These are phyloP conservation scores for Gorsachius magnificus DNA, from an alignment of 2,797 vertebrate genomes.

Conservation along the genomic window DNA sequence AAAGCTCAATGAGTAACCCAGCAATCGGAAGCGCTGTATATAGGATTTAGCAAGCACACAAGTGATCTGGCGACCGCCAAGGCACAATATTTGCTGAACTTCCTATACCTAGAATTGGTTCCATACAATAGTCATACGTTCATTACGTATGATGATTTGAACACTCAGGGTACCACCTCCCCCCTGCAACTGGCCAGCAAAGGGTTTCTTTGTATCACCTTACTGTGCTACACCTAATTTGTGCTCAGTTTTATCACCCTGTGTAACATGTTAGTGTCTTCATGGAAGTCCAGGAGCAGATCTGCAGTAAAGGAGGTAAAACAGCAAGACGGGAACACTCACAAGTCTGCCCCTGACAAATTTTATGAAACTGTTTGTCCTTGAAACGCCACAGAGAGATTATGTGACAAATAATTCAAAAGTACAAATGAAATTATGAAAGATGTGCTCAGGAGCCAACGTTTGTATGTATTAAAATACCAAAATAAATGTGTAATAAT, in stretches of 20 bases:
- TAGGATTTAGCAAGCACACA: constrained; percentile 33
- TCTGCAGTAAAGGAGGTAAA: neutral
- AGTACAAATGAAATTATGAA: neutral
- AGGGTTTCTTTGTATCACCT: neutral
- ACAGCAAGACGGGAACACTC: neutral
- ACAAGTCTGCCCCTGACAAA: neutral
- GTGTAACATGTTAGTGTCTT: neutral
- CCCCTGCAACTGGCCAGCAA: neutral
- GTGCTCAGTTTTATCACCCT: neutral
- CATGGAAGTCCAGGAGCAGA: neutral
- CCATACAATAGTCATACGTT: neutral
- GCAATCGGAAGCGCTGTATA: constrained; percentile 24
- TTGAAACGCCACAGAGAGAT: neutral
- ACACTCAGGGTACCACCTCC: neutral
- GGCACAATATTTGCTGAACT: constrained; percentile 28
- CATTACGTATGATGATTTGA: neutral
- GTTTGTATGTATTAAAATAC: neutral
- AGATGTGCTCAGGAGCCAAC: neutral
- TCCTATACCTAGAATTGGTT: constrained; percentile 24
- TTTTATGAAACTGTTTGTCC: neutral
- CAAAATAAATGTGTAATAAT: neutral
- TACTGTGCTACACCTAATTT: neutral
- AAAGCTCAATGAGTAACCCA: constrained; percentile 64
- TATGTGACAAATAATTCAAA: neutral
- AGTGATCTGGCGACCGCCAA: neutral